phyloP scores from a whole-genome alignment of 2,888 invertebrate species.

The Mythimna lalbum region DNA sequence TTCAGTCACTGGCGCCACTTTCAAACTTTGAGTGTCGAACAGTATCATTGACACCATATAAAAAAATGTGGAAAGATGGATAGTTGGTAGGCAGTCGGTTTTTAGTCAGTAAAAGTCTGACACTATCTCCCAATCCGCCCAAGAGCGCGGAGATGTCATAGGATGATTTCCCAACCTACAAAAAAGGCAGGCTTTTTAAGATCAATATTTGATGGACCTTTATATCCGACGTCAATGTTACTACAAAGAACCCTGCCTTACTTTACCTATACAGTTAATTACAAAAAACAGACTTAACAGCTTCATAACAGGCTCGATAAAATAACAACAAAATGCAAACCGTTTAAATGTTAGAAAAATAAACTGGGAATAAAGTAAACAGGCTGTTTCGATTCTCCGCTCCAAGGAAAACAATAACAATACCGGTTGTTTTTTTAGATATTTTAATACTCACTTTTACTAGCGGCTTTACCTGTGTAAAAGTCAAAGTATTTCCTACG shows the following conservation, averaged over 20 bases:
- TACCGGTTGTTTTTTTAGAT: slow-evolving; percentile 18
- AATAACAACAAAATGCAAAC: slow-evolving; percentile 29
- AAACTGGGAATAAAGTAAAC: slow-evolving; percentile 26
- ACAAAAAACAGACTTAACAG: slow-evolving; percentile 12
- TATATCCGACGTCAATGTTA: neutral
- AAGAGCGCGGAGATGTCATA: no score
- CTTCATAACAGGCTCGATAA: slow-evolving; percentile 15
- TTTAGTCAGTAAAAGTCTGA: no score
- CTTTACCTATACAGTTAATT: neutral
- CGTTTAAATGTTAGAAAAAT: slow-evolving; percentile 37
- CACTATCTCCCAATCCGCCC: no score
- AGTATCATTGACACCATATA: no score
- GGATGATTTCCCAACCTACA: no score
- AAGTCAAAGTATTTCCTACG: neutral
- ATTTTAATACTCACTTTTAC: slow-evolving; percentile 19
- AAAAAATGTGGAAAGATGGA: neutral
- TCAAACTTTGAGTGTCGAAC: no score
- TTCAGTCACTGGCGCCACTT: no score
- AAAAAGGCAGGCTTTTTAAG: no score
- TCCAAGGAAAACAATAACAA: slow-evolving; percentile 47
- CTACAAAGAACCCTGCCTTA: neutral
- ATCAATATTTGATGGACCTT: neutral
- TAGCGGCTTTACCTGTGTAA: neutral
- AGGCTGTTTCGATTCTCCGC: slow-evolving; percentile 11
- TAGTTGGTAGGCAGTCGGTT: neutral